These are phyloP conservation scores for Malthinus seriepunctatus DNA, from an alignment of 2,888 invertebrate species.

Conservation along the genomic window DNA sequence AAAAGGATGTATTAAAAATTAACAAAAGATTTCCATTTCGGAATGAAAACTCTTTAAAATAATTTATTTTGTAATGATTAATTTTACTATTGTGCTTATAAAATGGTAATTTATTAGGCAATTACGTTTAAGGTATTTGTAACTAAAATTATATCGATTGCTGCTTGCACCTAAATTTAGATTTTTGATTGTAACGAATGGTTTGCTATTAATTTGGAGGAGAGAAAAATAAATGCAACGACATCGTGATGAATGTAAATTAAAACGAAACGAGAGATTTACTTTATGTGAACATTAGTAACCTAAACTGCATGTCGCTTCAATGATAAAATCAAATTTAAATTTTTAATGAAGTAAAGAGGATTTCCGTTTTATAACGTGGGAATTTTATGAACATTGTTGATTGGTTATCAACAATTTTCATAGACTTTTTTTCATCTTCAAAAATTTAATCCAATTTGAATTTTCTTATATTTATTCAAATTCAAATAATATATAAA, in stretches of 20 bases:
- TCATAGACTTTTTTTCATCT: not conserved
- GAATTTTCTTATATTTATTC: not conserved
- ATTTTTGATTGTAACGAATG: conserved; percentile 18
- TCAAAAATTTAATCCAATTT: not conserved
- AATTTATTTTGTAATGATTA: conserved; percentile 43
- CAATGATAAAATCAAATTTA: conserved; percentile 6
- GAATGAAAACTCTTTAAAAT: conserved; percentile 17
- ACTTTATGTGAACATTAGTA: not conserved
- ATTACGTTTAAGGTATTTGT: conserved; percentile 35
- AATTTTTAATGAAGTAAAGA: conserved; percentile 6
- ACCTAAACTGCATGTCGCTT: conserved; percentile 5
- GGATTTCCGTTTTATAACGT: conserved; percentile 6
- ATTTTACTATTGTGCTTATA: conserved; percentile 39
- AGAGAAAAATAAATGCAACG: conserved; percentile 2
- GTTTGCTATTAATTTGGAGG: conserved; percentile 13
- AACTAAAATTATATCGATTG: conserved; percentile 37
- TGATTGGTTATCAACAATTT: conserved; percentile 1
- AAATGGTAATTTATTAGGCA: conserved; percentile 42
- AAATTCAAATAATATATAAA: not conserved
- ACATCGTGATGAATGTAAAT: conserved; percentile 5
- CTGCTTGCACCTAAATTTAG: conserved; percentile 24
- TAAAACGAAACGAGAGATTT: not conserved
- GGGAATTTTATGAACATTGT: conserved; percentile 3
- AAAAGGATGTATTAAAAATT: too few relatives aligned
- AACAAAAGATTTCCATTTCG: too few relatives aligned